Evolutionary conservation across 1,140 invertebrate genomes (phyloP).

Genomic region (Patella vulgata): DNA sequence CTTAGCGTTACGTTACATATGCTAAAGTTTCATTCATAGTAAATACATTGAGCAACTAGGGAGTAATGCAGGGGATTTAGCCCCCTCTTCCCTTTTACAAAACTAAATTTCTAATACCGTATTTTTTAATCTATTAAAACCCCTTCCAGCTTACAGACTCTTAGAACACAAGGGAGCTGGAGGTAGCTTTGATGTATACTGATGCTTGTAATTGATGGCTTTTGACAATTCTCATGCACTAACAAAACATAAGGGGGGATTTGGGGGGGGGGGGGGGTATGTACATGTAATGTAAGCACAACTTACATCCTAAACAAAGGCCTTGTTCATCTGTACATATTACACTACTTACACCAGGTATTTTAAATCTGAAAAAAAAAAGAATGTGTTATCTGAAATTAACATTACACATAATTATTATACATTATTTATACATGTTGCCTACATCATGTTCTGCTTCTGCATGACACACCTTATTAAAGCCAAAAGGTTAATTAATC

Average conservation of each 20-base stretch:
- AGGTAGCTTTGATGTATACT: background rate
- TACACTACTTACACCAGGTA: slow-evolving; percentile 43
- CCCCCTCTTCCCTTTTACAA: no score
- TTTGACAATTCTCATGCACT: background rate
- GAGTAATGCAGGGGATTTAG: background rate
- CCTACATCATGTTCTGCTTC: no score
- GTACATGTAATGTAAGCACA: background rate
- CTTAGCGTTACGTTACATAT: background rate
- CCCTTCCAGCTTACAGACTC: no score
- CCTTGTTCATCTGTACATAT: slow-evolving; percentile 50
- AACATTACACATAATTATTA: no score
- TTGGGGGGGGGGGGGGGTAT: background rate
- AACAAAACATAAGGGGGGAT: background rate
- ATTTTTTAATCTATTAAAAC: no score
- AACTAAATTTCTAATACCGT: no score
- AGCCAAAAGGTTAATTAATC: no score
- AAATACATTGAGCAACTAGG: background rate
- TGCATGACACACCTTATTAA: no score
- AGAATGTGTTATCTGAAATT: slow-evolving; percentile 8
- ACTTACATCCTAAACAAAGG: slow-evolving; percentile 42
- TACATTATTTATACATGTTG: no score
- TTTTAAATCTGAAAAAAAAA: slow-evolving; percentile 38
- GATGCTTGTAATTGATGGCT: background rate
- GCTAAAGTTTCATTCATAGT: background rate
- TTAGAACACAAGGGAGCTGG: no score